Evolutionary conservation across 2,797 vertebrate genomes (phyloP), one percentile per base, ranked within the genome.

Genomic region (Brachymystax lenok): DNA sequence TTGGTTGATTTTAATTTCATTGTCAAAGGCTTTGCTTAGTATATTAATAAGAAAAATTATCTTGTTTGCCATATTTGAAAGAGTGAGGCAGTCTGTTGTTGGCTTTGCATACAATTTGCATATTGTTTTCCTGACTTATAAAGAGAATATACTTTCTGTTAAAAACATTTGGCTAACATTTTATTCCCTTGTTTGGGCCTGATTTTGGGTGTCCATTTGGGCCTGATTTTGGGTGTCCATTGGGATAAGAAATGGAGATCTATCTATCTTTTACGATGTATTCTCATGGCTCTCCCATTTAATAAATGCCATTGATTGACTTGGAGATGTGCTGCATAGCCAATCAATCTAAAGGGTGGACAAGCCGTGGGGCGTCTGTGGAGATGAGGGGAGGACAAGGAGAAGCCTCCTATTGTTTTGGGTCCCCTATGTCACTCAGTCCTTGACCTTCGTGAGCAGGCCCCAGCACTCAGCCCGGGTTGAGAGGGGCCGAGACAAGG

Each of bases 271-370:
- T 82, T 85, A 30, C 77, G 77, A 82, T 85, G 74, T 63, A 82
- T 88, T 86, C 81, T 77, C 66, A 79, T 85, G 77, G 84, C 87
- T 87, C 81, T 82, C 69, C 73, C 79, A 85, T 90, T 84, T 86
- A 87, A 84, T 91, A 70, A 92, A 91, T 89, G 82, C 82, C 87
- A 90, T 91, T 93, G 92, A 94, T 93, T 94, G 86, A 93, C 91
- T 91, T 84, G 71, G 85, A 86, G 81, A 89, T 87, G 85, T 84
- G 78, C 88, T 77, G 84, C 87, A 83, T 83, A 89, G 88, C 89
- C 88, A 92, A 93, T 94, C 92, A 93, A 87, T 91, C 82, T 77
- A 86, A 88, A 87, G 68, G 76, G 75, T 81, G 80, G 82, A 73
- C 86, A 81, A 79, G 74, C 82, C 80, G 72, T 81, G 84, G 85